Evolutionary conservation across 1,140 invertebrate species (phyloP).

Genomic region (Cherax destructor): DNA sequence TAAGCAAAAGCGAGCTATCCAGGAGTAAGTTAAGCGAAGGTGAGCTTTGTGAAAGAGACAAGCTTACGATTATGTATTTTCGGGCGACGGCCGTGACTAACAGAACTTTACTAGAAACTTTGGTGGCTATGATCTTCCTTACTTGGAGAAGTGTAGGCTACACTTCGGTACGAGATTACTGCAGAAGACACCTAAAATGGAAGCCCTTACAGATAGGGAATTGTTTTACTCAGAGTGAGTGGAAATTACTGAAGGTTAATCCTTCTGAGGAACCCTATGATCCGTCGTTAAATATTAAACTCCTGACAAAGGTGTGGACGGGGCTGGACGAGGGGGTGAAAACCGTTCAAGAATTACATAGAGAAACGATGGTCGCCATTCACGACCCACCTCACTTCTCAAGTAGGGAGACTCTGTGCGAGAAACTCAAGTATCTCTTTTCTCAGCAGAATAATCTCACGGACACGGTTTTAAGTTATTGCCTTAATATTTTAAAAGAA

Average conservation of each 20-base stretch:
- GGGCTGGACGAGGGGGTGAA: background rate
- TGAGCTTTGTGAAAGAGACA: slow-evolving; percentile 3
- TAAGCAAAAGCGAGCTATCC: no score
- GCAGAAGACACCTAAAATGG: slow-evolving; percentile 18
- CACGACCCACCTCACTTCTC: slow-evolving; percentile 18
- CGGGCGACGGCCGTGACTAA: slow-evolving; percentile 9
- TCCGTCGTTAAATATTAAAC: background rate
- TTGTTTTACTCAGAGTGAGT: slow-evolving; percentile 4
- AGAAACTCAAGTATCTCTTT: background rate
- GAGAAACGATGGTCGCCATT: background rate
- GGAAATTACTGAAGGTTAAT: background rate
- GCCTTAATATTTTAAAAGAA: background rate
- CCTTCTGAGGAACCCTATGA: background rate
- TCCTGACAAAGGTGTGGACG: slow-evolving; percentile 45
- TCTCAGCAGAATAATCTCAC: background rate
- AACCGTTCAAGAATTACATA: background rate
- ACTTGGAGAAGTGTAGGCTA: slow-evolving; percentile 13
- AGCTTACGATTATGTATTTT: slow-evolving; percentile 26
- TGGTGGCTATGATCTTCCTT: slow-evolving; percentile 24
- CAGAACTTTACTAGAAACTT: background rate
- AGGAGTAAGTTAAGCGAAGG: background rate
- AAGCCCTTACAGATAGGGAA: background rate
- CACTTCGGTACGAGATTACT: background rate
- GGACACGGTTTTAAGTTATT: background rate
- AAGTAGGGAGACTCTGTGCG: background rate